Evolutionary conservation across 2,797 vertebrate genomes (phyloP), one percentile per base, ranked within the genome.

Genomic region (Halcyon leucocephala): DNA sequence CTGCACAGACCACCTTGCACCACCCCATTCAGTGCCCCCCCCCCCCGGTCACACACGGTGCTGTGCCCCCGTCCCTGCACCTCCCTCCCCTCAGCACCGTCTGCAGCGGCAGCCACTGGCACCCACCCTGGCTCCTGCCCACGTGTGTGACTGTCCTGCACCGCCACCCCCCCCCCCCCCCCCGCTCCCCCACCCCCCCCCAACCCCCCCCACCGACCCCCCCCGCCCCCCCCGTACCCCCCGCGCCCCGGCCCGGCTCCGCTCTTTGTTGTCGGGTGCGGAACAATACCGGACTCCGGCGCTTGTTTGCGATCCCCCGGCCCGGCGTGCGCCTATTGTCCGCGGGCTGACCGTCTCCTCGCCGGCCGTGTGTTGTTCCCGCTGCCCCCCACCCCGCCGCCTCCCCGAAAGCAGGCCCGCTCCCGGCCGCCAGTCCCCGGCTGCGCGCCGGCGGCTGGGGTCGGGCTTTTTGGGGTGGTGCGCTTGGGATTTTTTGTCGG

Each of bases 241-340:
- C 35, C 91, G 61, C 80, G 42, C 78, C 76, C 70, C 51, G n/a
- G 64, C 70, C 31, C 81, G 52, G 57, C 86, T 92, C 86, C 86
- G 90, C 93, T 97, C 98, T 99, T 99, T 99, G 98, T 99, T 98
- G 98, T 98, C 97, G 97, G 96, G 95, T 96, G 97, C 96, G 87
- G 97, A 98, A 97, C 97, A 95, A 90, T 96, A 90, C 74, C 67
- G 85, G 80, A 29, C 22, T 54, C 3, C 37, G 61, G 17, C 31
- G 71, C 49, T 21, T 25, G 28, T 21, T 12, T 28, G 61, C 71
- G 9, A 16, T 29, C 12, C 29, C 51, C 29, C 31, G 83, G 46
- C 6, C 73, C 55, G 72, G 9, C 73, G 41, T 22, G 69, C 81
- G 69, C 49, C 49, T 22, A 7, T 21, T n/a, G 58, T n/a, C 41